A percentile compares a stretch with the other conserved stretches of the same genome.
These are phyloP conservation scores for Daphoenositta chrysoptera DNA, from an alignment of 2,113 vertebrate species.

Conservation along the genomic window DNA sequence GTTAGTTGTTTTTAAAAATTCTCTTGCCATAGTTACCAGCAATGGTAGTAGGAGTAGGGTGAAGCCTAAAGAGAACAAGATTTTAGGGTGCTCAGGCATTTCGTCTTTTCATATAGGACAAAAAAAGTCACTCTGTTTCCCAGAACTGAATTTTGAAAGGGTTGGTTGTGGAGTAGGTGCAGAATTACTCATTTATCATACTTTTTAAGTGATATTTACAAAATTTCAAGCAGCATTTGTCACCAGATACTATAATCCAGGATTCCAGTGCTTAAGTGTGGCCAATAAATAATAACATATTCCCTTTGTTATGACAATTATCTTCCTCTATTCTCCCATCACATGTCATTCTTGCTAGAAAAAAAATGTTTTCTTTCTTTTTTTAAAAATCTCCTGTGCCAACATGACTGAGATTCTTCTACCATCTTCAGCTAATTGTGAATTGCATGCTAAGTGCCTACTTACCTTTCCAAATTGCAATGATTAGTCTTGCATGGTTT, in stretches of 20 bases:
- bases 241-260: slow-evolving; percentile 64
- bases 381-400: not conserved
- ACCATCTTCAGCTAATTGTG: slow-evolving; percentile 40
- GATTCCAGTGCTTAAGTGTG: slow-evolving; percentile 45
- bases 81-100: not conserved
- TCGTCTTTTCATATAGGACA: not conserved
- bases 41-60: not conserved
- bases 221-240: slow-evolving; percentile 53
- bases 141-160: not conserved
- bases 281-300: slow-evolving; percentile 72
- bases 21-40: not conserved
- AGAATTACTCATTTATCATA: slow-evolving; percentile 5
- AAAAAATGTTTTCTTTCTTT: not conserved
- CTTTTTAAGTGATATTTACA: slow-evolving; percentile 58
- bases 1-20: not conserved
- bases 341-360: slow-evolving; percentile 61
- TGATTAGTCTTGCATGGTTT: slow-evolving; percentile 35
- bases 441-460: slow-evolving; percentile 40
- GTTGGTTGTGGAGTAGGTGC: not conserved
- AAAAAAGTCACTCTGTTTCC: not conserved
- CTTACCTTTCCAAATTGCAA: slow-evolving; percentile 40
- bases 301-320: slow-evolving; percentile 70
- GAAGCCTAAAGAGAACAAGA: not conserved
- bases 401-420: slow-evolving; percentile 34
- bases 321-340: slow-evolving; percentile 56